These are phyloP conservation scores for Tragopan temminckii DNA, from an alignment of 2,797 vertebrate species.

Conservation along the genomic window DNA sequence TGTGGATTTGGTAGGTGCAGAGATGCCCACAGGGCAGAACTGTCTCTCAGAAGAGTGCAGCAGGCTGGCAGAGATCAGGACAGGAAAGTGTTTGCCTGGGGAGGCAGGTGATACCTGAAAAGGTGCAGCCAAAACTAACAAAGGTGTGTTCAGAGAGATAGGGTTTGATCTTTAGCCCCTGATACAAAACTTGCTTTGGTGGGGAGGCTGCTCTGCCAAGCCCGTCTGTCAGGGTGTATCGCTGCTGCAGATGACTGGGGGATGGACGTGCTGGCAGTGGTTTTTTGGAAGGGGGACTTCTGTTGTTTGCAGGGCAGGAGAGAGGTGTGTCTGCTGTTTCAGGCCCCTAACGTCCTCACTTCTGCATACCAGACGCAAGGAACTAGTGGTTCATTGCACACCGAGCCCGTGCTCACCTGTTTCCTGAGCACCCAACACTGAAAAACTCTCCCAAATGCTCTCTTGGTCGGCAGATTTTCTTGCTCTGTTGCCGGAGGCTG, in stretches of 20 bases:
- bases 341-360: neutral
- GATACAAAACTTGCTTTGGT: constrained; percentile 16
- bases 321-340: neutral
- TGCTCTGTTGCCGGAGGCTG: neutral
- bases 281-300: accelerated
- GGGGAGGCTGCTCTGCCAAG: constrained; percentile 32
- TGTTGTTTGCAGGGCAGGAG: neutral
- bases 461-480: neutral
- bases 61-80: neutral
- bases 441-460: neutral
- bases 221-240: neutral
- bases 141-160: constrained; percentile 67
- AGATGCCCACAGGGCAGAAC: neutral
- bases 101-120: constrained; percentile 65
- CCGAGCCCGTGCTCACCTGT: accelerated
- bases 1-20: neutral
- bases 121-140: constrained; percentile 72
- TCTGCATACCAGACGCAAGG: neutral
- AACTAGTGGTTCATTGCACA: accelerated
- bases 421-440: neutral
- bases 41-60: accelerated
- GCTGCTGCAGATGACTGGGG: neutral
- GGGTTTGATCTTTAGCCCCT: constrained; percentile 56
- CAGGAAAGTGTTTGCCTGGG: constrained; percentile 39
- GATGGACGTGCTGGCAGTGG: neutral